Conservation (phyloP, 2,797 vertebrate genomes). For the Heterohyrax brucei region DNA sequence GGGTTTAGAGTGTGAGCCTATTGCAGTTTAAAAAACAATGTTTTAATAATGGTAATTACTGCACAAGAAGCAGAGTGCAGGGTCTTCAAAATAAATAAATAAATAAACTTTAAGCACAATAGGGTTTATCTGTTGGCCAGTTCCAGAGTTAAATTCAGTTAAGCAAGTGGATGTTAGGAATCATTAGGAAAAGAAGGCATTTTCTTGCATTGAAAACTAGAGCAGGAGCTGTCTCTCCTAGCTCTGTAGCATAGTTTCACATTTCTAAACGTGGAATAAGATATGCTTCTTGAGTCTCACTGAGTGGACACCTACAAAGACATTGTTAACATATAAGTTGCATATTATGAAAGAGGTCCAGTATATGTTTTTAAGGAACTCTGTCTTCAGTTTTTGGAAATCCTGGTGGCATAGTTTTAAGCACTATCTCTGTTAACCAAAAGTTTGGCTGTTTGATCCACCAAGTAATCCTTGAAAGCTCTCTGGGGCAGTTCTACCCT, state of each 20-base stretch:
- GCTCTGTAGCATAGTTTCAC: not conserved
- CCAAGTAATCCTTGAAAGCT: no score
- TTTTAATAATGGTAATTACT: not conserved
- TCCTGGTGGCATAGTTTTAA: no score
- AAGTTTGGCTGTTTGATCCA: no score
- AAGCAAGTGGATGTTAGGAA: not conserved
- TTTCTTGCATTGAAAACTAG: not conserved
- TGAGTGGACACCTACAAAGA: not conserved
- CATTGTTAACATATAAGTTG: not conserved
- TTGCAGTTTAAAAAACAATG: not conserved
- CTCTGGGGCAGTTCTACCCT: no score
- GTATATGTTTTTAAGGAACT: not conserved
- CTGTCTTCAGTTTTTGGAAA: not conserved
- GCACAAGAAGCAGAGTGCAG: not conserved
- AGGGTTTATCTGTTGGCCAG: not conserved
- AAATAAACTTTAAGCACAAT: not conserved
- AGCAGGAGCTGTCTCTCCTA: not conserved
- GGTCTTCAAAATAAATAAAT: not conserved
- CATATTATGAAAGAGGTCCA: not conserved
- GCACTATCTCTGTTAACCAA: no score
- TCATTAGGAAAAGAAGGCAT: not conserved
- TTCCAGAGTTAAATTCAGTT: not conserved
- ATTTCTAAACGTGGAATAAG: constrained; percentile 35
- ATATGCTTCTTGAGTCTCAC: not conserved
- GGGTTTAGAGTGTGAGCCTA: not conserved